Conservation (phyloP, 2,113 vertebrate species). For the Riparia riparia region DNA sequence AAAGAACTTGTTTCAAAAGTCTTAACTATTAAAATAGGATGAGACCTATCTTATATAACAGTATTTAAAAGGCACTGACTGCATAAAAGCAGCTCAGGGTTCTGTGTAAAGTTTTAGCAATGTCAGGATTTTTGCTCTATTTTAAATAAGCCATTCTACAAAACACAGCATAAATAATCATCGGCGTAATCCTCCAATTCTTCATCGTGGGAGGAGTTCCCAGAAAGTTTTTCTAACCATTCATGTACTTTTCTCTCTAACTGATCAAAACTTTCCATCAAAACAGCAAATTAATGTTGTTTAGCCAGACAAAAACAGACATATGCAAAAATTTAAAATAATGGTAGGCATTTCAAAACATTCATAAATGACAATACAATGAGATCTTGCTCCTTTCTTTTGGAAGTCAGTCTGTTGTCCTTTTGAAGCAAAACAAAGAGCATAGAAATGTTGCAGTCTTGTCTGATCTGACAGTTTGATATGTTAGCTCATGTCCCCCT, state of each 20-base stretch:
- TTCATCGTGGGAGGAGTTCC: background rate
- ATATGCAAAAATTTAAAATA: background rate
- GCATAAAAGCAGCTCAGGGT: constrained; percentile 13
- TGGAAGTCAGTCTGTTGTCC: background rate
- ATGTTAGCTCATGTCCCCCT: background rate
- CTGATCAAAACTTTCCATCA: background rate
- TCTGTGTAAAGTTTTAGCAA: background rate
- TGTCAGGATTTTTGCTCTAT: constrained; percentile 29
- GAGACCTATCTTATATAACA: constrained; percentile 35
- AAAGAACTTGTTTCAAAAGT: constrained; percentile 15
- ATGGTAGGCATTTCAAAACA: background rate
- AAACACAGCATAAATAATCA: constrained; percentile 1
- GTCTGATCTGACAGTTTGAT: background rate
- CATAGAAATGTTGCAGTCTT: background rate
- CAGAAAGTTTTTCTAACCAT: background rate
- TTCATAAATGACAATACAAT: background rate
- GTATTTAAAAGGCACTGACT: constrained; percentile 31
- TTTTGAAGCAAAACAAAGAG: background rate
- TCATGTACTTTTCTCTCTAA: background rate
- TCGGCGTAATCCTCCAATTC: background rate
- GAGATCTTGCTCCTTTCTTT: background rate
- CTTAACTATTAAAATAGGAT: constrained; percentile 11
- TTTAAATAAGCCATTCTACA: constrained; percentile 4
- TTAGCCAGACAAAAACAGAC: background rate
- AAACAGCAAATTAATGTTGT: background rate